Evolutionary conservation across 2,113 vertebrate species (phyloP), one percentile per base, ranked within the genome.

Genomic region (Scomber scombrus): DNA sequence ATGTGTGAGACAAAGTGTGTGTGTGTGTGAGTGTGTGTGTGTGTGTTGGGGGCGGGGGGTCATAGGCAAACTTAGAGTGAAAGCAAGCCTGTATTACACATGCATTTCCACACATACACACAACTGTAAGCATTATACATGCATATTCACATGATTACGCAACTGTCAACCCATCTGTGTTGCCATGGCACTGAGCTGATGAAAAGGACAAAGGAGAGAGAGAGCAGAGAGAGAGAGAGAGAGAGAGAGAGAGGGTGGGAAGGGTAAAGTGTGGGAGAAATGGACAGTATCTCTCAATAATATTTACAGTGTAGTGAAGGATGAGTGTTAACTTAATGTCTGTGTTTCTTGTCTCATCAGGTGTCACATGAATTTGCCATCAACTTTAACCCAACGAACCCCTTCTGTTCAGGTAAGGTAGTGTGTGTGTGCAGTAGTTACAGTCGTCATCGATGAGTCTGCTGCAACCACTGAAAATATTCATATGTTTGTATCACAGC

Each of bases 331-430:
- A 13, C 3, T 63, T 58, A 16, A 29, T 75, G 15, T 69, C 3
- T 79, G 78, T 81, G 18, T 67, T 71, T 70, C 68, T 80, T 69
- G 85, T 87, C 66, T 93, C 77, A 85, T 88, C 90, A 99, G 98
- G 98, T 99, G 23, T 99, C 98, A 58, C 98, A 99, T 7, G 98
- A 99, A 87, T 99, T 99, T 92, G 98, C 98, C 82, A 99, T 99
- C 92, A 99, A 99, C 93, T 99, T 99, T 91, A 96, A 99, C 77
- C 97, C 98, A 78, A 98, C 97, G 3, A 99, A 99, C 90, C 98
- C 98, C 0, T 99, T 99, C 93, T 99, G 98, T 83, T 96, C 94
- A 73, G 98, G 98, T 99, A 84, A 96, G 95, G 45, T 13, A n/a
- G 14, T 19, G 1, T 47, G 15, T 47, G 15, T 31, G 12, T 52